Conservation (phyloP, 2,113 vertebrate species). For the Lepisosteus oculatus region DNA sequence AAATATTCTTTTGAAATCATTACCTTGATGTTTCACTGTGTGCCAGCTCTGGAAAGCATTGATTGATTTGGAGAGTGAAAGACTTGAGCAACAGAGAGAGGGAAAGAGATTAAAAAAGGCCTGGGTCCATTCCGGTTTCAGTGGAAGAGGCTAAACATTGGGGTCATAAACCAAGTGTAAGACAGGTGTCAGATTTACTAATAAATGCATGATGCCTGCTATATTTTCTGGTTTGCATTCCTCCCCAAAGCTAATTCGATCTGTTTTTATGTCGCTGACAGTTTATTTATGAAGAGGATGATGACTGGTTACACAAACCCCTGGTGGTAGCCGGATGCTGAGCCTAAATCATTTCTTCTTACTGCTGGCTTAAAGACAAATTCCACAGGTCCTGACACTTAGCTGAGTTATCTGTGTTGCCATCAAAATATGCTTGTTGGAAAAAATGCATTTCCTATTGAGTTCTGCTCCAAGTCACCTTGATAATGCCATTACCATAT, state of each 20-base stretch:
- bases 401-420: conserved; percentile 29
- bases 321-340: conserved; percentile 36
- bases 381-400: conserved; percentile 44
- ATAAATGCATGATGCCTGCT: conserved; percentile 46
- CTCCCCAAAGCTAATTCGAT: conserved; percentile 49
- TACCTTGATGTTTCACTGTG: no score
- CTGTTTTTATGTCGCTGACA: conserved; percentile 59
- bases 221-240: conserved; percentile 43
- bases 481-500: conserved; percentile 27
- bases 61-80: no score
- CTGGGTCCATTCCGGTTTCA: conserved; percentile 5
- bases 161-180: conserved; percentile 6
- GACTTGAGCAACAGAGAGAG: conserved; percentile 27
- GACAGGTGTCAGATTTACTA: conserved; percentile 49
- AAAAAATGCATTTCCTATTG: conserved; percentile 15
- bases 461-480: conserved; percentile 31
- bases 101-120: conserved; percentile 27
- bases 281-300: conserved; percentile 61
- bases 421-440: conserved; percentile 15
- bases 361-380: conserved; percentile 15
- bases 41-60: no score
- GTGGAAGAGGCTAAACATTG: neutral
- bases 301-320: conserved; percentile 46
- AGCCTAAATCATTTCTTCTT: conserved; percentile 41
- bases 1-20: neutral